Evolutionary conservation across 2,888 invertebrate species (phyloP).

Genomic region (Autographa pulchrina): DNA sequence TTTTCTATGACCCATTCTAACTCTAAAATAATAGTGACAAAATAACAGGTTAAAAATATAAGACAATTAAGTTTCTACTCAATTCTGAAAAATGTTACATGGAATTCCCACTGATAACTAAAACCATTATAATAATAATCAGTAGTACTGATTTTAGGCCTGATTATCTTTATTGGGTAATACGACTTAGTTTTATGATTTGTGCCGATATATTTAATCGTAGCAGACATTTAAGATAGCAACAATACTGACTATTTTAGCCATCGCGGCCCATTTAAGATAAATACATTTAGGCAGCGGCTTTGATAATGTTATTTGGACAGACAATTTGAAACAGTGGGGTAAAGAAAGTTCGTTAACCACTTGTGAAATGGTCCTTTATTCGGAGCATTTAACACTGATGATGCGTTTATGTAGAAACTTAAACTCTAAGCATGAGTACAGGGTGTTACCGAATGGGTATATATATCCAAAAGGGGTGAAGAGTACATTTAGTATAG

Average conservation of each 20-base stretch:
- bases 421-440: not conserved
- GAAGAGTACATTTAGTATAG: too few species aligned
- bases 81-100: not conserved
- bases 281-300: slow-evolving; percentile 1
- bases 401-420: not conserved
- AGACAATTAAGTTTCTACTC: not conserved
- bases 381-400: not conserved
- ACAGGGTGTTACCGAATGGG: too few species aligned
- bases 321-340: not conserved
- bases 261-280: not conserved
- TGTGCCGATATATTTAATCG: not conserved
- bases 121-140: not conserved
- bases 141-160: not conserved
- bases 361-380: not conserved
- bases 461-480: too few species aligned
- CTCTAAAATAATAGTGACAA: too few species aligned
- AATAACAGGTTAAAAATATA: too few species aligned
- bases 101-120: not conserved
- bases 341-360: slow-evolving; percentile 4
- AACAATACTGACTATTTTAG: not conserved
- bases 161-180: slow-evolving; percentile 2
- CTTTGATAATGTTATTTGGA: slow-evolving; percentile 1
- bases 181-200: not conserved
- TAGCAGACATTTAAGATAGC: not conserved
- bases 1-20: too few species aligned